phyloP scores from a whole-genome alignment of 2,113 vertebrate species.

The Cyanoramphus novaezelandiae region DNA sequence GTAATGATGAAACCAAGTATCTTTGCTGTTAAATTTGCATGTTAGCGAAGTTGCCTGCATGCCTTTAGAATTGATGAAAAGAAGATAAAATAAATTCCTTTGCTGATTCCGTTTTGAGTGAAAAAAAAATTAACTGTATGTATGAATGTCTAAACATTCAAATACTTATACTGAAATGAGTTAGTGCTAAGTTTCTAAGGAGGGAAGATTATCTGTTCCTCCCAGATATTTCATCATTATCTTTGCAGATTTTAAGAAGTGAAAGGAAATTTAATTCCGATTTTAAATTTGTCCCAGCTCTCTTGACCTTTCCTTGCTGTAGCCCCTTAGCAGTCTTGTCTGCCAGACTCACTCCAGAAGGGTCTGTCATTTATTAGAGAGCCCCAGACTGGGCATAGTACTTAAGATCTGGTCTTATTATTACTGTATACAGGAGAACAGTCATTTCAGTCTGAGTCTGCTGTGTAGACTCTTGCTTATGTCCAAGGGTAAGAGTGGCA shows the following conservation, averaged over 20 bases:
- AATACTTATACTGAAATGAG: background rate
- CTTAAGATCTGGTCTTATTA: background rate
- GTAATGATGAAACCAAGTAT: background rate
- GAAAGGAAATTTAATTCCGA: background rate
- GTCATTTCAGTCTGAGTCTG: background rate
- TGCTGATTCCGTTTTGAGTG: background rate
- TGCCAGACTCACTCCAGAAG: background rate
- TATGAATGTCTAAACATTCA: background rate
- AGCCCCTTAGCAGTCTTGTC: background rate
- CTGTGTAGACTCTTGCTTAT: background rate
- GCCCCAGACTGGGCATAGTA: background rate
- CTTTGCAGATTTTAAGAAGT: background rate
- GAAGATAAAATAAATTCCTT: background rate
- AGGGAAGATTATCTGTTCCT: background rate
- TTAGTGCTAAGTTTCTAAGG: background rate
- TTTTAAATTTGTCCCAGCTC: background rate
- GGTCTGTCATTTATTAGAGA: background rate
- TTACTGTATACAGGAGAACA: background rate
- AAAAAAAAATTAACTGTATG: background rate
- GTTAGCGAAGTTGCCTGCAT: background rate
- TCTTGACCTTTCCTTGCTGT: background rate
- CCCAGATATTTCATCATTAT: background rate
- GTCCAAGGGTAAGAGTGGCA: background rate
- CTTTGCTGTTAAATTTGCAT: background rate
- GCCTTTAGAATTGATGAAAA: background rate